Percentiles rank a stretch among this genome's conserved stretches.
phyloP scores from a whole-genome alignment of 2,888 invertebrate genomes.

The Phengaris arion region DNA sequence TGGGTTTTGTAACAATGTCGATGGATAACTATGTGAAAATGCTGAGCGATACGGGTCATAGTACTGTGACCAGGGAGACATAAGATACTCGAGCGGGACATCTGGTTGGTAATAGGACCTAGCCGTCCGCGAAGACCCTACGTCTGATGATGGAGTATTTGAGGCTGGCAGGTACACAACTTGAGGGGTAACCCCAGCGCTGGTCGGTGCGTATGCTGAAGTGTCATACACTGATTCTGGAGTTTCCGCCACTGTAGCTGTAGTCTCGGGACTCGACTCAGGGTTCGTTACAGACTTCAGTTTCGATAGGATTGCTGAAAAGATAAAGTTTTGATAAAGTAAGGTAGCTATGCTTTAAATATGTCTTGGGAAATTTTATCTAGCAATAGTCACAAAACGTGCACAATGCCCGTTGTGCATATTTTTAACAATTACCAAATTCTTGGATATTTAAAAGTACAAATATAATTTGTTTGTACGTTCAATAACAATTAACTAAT shows the following conservation, averaged over 20 bases:
- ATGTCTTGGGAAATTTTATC: no score
- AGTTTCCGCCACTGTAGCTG: slow-evolving; percentile 16
- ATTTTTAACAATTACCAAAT: neutral
- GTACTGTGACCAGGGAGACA: slow-evolving; percentile 31
- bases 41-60: slow-evolving; percentile 27
- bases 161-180: slow-evolving; percentile 51
- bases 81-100: slow-evolving; percentile 33
- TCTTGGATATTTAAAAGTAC: neutral
- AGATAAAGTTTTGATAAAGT: slow-evolving; percentile 27
- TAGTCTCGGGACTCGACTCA: slow-evolving; percentile 8
- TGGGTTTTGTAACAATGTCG: neutral
- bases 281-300: slow-evolving; percentile 26
- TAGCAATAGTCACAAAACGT: neutral
- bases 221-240: slow-evolving; percentile 21
- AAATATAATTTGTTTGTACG: neutral
- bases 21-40: neutral
- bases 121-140: slow-evolving; percentile 32
- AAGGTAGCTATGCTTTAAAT: neutral
- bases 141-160: slow-evolving; percentile 43
- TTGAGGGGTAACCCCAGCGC: slow-evolving; percentile 39
- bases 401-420: neutral
- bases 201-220: slow-evolving; percentile 10
- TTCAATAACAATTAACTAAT: slow-evolving; percentile 19
- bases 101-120: slow-evolving; percentile 30
- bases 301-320: slow-evolving; percentile 34